phyloP scores from a whole-genome alignment of 2,888 invertebrate genomes.

The Calliphora vomitoria region DNA sequence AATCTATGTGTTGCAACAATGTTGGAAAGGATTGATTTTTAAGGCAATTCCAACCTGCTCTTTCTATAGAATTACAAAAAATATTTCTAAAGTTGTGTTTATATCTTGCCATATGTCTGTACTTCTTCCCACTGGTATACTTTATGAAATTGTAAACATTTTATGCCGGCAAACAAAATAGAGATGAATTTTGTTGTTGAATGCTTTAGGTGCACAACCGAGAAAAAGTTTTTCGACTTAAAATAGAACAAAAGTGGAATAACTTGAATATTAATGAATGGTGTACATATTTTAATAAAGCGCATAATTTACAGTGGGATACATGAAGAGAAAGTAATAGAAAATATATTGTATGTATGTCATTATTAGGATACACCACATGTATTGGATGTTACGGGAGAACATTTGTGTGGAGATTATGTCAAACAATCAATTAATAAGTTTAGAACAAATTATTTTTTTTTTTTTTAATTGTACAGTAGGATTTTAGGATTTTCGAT shows the following conservation, averaged over 20 bases:
- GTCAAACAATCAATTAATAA: no score
- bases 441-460: no score
- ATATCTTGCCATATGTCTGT: neutral
- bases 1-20: constrained; percentile 5
- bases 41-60: neutral
- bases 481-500: no score
- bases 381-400: no score
- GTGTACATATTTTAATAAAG: neutral
- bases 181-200: constrained; percentile 2
- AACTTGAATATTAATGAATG: constrained; percentile 7
- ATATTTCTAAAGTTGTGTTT: no score
- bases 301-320: neutral
- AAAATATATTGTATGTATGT: no score
- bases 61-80: neutral
- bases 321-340: neutral
- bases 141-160: neutral
- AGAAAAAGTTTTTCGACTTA: neutral
- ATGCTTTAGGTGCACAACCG: neutral
- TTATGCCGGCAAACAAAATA: constrained; percentile 20
- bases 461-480: no score
- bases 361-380: no score
- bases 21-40: neutral
- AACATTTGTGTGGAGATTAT: no score
- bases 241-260: neutral
- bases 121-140: neutral